Conservation (phyloP, 2,888 invertebrate genomes). For the Podotricha telesiphe region DNA sequence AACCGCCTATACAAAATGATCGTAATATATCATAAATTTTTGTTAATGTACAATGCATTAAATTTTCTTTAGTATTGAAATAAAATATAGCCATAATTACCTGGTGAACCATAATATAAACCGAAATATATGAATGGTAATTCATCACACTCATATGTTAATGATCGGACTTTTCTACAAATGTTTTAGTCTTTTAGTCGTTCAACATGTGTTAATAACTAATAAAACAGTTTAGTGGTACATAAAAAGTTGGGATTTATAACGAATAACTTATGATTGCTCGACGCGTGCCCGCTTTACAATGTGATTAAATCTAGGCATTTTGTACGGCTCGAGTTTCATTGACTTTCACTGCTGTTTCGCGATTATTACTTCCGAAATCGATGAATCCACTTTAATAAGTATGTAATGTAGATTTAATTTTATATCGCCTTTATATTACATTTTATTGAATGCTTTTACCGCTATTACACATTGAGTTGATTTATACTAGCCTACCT, state of each 20-base stretch:
- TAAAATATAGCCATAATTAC: slow-evolving; percentile 53
- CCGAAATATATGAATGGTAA: slow-evolving; percentile 52
- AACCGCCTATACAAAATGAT: slow-evolving; percentile 28
- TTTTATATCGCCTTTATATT: slow-evolving; percentile 35
- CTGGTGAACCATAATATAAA: slow-evolving; percentile 52
- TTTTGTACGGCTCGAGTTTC: slow-evolving; percentile 51
- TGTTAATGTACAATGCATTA: slow-evolving; percentile 37
- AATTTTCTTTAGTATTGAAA: slow-evolving; percentile 43
- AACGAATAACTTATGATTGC: slow-evolving; percentile 75
- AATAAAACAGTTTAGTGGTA: slow-evolving; percentile 81
- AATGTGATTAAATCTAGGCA: slow-evolving; percentile 55
- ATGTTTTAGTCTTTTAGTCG: slow-evolving; percentile 76
- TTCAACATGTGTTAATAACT: slow-evolving; percentile 82
- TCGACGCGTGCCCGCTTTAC: slow-evolving; percentile 62
- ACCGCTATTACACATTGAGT: not conserved
- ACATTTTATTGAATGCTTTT: slow-evolving; percentile 32
- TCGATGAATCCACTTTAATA: slow-evolving; percentile 34
- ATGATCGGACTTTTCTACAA: slow-evolving; percentile 77
- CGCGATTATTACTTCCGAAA: slow-evolving; percentile 47
- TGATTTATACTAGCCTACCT: slow-evolving; percentile 12
- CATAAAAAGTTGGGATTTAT: slow-evolving; percentile 83
- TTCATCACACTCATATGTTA: slow-evolving; percentile 68
- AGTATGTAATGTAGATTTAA: slow-evolving; percentile 32
- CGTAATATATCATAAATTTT: slow-evolving; percentile 34
- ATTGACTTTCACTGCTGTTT: slow-evolving; percentile 57